Evolutionary conservation across 2,113 vertebrate species (phyloP), one percentile per base, ranked within the genome.

Genomic region (Passerina amoena): DNA sequence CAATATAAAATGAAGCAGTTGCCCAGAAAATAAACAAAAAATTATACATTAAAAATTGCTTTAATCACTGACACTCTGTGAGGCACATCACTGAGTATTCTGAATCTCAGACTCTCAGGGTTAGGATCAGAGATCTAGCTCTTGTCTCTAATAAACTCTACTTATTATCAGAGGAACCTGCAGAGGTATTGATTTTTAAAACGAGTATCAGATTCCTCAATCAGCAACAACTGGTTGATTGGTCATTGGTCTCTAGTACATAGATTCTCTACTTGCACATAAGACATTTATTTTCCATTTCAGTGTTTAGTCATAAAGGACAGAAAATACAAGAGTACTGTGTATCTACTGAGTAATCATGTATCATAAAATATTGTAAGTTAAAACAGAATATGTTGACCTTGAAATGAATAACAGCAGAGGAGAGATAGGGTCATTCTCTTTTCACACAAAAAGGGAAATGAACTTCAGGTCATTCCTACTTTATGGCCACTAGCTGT

Each of bases 341-440:
- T 50, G 10, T 47, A 77, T 50, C 33, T 94, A 93, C 31, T 63
- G 47, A 73, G 4, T 45, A 63, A 47, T 51, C 5, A 2, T 13
- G 9, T 63, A 73, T 44, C 27, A 54, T 31, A 31, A 56, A 69
- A 31, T 63, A 69, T 23, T 40, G 3, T 48, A 42, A 51, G 17
- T 83, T 91, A 91, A 89, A 82, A 91, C 31, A 79, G 47, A 92
- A 16, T 85, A 37, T 13, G 25, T 70, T 94, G 73, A 97, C 96
- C 87, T 97, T 97, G 91, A 79, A 65, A 73, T 71, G 71, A 96
- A 77, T 51, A 91, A 61, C 77, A 89, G 30, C 40, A 77, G 37
- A 94, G 30, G 31, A 79, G 12, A 68, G 5, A 65, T 2, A 77
- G 18, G 31, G 35, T 63, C 37, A 75, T 79, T 88, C 70, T 47